These are phyloP conservation scores for Trachymyrmex septentrionalis DNA, from an alignment of 1,140 invertebrate species.

Conservation along the genomic window DNA sequence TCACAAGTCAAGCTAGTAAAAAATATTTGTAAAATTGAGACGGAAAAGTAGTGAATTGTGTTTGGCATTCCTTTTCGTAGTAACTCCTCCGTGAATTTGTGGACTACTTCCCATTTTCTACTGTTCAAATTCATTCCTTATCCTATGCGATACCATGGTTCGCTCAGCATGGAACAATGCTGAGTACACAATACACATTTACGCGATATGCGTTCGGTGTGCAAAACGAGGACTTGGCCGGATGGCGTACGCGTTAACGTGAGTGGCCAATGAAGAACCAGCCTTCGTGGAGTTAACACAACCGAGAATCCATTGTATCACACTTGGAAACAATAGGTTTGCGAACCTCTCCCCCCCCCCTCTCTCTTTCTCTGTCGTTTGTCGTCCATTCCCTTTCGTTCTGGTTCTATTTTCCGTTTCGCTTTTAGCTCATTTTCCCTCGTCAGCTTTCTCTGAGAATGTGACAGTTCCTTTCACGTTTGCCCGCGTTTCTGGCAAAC, in stretches of 20 bases:
- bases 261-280: slow-evolving; percentile 59
- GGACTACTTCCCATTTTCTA: slow-evolving; percentile 57
- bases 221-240: slow-evolving; percentile 58
- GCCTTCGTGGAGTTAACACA: slow-evolving; percentile 49
- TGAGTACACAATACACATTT: slow-evolving; percentile 50
- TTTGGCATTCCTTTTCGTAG: slow-evolving; percentile 23
- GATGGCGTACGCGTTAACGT: slow-evolving; percentile 58
- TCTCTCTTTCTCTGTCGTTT: not conserved
- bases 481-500: not conserved
- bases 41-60: slow-evolving; percentile 32
- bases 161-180: slow-evolving; percentile 56
- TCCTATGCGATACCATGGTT: slow-evolving; percentile 35
- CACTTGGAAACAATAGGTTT: slow-evolving; percentile 67
- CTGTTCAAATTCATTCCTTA: slow-evolving; percentile 22
- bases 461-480: slow-evolving; percentile 47
- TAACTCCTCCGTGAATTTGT: not conserved
- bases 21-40: slow-evolving; percentile 40
- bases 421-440: slow-evolving; percentile 39
- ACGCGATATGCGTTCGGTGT: slow-evolving; percentile 50
- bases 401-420: slow-evolving; percentile 40
- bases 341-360: not conserved
- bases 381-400: not conserved
- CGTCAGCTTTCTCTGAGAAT: slow-evolving; percentile 1
- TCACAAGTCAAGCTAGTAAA: not conserved
- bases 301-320: slow-evolving; percentile 45